phyloP scores from a whole-genome alignment of 2,888 invertebrate species.

The Pristionchus entomophagus region DNA sequence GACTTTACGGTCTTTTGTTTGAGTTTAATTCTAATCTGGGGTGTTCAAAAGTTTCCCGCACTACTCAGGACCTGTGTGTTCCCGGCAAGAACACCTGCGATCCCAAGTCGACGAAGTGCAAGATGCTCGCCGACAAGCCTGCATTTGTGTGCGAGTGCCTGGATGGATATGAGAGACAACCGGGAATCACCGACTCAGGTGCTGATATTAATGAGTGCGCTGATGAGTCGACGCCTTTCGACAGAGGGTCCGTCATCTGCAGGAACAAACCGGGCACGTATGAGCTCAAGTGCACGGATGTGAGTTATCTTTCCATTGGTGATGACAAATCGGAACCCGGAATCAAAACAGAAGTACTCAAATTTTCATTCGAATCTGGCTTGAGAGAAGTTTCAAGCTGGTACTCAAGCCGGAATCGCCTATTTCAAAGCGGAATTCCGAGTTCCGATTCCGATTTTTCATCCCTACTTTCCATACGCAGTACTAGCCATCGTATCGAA shows the following conservation, averaged over 20 bases:
- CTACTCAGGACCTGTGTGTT: background rate
- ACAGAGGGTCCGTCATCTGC: background rate
- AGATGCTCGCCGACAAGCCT: background rate
- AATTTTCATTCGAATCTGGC: too few relatives aligned
- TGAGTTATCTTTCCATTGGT: background rate
- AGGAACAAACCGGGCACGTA: slow-evolving; percentile 12
- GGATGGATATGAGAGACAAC: background rate
- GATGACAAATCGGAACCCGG: background rate
- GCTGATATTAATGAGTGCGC: slow-evolving; percentile 34
- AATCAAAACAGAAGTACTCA: too few relatives aligned
- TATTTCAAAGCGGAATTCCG: too few relatives aligned
- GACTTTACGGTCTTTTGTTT: too few relatives aligned
- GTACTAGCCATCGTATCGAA: background rate
- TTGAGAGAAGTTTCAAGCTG: too few relatives aligned
- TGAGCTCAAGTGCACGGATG: background rate
- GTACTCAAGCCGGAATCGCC: too few relatives aligned
- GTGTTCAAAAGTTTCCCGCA: too few relatives aligned
- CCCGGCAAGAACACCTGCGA: background rate
- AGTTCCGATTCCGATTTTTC: too few relatives aligned
- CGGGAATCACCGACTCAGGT: background rate
- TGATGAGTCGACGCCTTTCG: background rate
- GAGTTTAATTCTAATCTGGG: too few relatives aligned
- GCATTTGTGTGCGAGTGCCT: slow-evolving; percentile 16
- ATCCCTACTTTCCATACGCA: too few relatives aligned
- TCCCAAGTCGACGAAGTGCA: background rate